Conservation (phyloP, 2,888 invertebrate species). For the Mythimna loreyi region DNA sequence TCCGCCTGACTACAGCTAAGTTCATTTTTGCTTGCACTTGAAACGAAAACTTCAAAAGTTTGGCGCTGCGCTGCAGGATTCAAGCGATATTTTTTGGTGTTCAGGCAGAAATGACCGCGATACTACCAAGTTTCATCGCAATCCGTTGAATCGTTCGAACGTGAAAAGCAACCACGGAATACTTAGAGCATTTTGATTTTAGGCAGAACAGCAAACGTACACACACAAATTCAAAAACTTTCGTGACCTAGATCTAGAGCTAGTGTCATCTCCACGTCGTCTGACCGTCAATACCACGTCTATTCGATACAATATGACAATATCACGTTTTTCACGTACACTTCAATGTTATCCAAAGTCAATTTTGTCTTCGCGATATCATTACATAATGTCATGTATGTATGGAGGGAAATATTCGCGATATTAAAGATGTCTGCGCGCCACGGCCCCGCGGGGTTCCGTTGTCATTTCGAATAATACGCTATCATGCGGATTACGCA, state of each 20-base stretch:
- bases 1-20: too few species aligned
- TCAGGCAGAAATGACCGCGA: too few species aligned
- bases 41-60: too few species aligned
- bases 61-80: too few species aligned
- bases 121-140: too few species aligned
- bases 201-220: too few species aligned
- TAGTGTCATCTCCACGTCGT: background rate
- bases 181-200: too few species aligned
- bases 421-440: constrained; percentile 54
- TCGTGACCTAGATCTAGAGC: constrained; percentile 1
- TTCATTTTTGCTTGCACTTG: too few species aligned
- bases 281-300: background rate
- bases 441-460: constrained; percentile 29
- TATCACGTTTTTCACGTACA: constrained; percentile 25
- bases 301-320: constrained; percentile 4
- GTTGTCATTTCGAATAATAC: constrained; percentile 55
- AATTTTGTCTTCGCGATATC: constrained; percentile 42
- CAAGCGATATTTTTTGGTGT: too few species aligned
- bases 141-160: too few species aligned
- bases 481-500: constrained; percentile 28
- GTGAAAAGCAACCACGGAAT: too few species aligned
- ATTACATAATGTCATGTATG: constrained; percentile 46
- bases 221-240: too few species aligned
- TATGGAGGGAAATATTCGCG: constrained; percentile 36
- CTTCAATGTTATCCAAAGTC: constrained; percentile 26